Conservation (phyloP, 2,888 invertebrate species). For the Andrena fulva region DNA sequence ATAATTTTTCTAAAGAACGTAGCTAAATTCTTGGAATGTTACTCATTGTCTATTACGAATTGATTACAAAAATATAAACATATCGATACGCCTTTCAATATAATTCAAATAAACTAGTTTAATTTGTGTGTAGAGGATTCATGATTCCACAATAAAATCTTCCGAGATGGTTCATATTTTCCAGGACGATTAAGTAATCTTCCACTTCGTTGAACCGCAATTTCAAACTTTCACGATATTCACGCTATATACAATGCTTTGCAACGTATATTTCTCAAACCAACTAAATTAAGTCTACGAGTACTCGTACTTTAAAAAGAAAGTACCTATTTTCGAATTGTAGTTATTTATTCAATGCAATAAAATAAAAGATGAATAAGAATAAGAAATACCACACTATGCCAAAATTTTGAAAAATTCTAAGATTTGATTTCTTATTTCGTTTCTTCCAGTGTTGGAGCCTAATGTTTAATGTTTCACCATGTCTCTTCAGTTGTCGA, state of each 20-base stretch:
- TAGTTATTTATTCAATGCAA: too few relatives aligned
- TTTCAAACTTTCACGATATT: not conserved
- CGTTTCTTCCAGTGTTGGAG: slow-evolving; percentile 2
- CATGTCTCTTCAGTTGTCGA: not conserved
- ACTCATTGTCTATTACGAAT: too few relatives aligned
- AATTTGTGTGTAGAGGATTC: not conserved
- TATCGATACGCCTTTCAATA: too few relatives aligned
- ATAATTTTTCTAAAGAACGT: too few relatives aligned
- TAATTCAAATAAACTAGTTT: too few relatives aligned
- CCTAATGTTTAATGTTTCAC: not conserved
- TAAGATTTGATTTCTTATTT: not conserved
- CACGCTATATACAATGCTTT: not conserved
- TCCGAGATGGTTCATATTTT: slow-evolving; percentile 21
- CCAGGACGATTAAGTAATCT: slow-evolving; percentile 1
- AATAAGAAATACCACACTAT: too few relatives aligned
- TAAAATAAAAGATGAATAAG: too few relatives aligned
- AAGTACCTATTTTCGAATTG: too few relatives aligned
- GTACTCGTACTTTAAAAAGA: not conserved
- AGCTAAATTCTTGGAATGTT: too few relatives aligned
- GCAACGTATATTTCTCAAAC: not conserved
- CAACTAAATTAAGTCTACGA: not conserved
- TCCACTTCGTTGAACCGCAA: not conserved
- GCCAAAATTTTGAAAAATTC: not conserved
- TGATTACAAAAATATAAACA: too few relatives aligned
- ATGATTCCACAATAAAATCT: slow-evolving; percentile 14